Evolutionary conservation across 2,113 vertebrate species (phyloP), one percentile per base, ranked within the genome.

Genomic region (Hiodon tergisus): DNA sequence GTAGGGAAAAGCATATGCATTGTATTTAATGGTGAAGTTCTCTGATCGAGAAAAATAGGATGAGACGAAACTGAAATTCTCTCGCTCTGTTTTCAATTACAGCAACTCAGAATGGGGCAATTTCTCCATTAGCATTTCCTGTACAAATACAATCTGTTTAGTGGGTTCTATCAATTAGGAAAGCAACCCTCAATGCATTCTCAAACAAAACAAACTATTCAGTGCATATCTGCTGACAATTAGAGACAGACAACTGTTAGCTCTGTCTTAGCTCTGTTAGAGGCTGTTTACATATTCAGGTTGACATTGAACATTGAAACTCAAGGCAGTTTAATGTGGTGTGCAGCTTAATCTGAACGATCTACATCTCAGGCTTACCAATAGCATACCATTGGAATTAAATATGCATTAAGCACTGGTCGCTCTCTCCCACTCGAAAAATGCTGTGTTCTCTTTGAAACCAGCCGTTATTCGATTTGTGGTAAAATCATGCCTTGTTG

Each of bases 381-480:
- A 31, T 31, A 31, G 31, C 31, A 31, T 31, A 31, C 31, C 31
- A 31, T 31, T 1, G 31, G 31, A 31, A 31, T 31, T 31, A 31
- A 31, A 31, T 31, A 31, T 31, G 31, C 31, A 31, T 31, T 31
- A 31, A 31, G 31, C 31, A 31, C 31, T 31, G 31, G 31, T 31
- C 31, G 31, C 31, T 31, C 31, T 31, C 31, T 31, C 31, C 31
- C 31, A 31, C 31, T 31, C 31, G 83, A 85, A 84, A 83, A 81
- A 84, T 76, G 48, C 48, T 60, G 57, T 71, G 69, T 59, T 71
- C 69, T 55, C 46, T n/a, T 83, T 85, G 83, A 87, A 85, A 88
- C 81, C 84, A 77, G 70, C 79, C 86, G 87, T 87, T 86, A 87
- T 90, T 89, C 87, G 85, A 87, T 89, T 90, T 90, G 87, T 74